These are phyloP conservation scores for Pseudomyrmex dendroicus DNA, from an alignment of 1,140 invertebrate genomes.

Conservation along the genomic window DNA sequence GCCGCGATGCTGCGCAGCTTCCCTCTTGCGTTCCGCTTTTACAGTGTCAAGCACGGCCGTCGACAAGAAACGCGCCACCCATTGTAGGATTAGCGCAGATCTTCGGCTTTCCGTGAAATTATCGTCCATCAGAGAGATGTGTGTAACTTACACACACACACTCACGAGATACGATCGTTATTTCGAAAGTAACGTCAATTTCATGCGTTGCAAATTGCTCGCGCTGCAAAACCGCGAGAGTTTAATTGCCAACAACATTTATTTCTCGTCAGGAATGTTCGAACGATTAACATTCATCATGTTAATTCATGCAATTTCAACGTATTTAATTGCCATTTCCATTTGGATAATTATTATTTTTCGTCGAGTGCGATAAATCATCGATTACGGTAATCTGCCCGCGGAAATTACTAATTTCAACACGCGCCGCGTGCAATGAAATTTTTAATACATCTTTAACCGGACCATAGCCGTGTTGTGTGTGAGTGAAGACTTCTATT, in stretches of 20 bases:
- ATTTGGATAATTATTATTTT: not conserved
- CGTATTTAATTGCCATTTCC: not conserved
- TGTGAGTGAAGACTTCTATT: not conserved
- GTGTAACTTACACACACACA: too few species aligned
- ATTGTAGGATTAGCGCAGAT: constrained; percentile 60
- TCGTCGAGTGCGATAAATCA: not conserved
- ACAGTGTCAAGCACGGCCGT: constrained; percentile 46
- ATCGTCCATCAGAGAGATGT: not conserved
- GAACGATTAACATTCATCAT: not conserved
- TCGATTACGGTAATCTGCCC: too few species aligned
- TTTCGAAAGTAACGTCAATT: constrained; percentile 5
- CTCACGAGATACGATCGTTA: not conserved
- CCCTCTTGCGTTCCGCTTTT: constrained; percentile 27
- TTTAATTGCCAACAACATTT: not conserved
- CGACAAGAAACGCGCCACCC: constrained; percentile 61
- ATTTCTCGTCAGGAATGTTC: not conserved
- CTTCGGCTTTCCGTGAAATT: constrained; percentile 61
- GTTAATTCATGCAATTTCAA: not conserved
- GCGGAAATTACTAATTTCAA: too few species aligned
- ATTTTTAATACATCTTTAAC: not conserved
- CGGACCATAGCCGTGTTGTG: not conserved
- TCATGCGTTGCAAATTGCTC: not conserved
- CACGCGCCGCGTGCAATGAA: too few species aligned
- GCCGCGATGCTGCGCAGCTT: constrained; percentile 28
- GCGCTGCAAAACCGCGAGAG: not conserved